Percentiles rank a stretch among this genome's conserved stretches.
These are phyloP conservation scores for Lemur catta DNA, from an alignment of 2,797 vertebrate species.

Conservation along the genomic window DNA sequence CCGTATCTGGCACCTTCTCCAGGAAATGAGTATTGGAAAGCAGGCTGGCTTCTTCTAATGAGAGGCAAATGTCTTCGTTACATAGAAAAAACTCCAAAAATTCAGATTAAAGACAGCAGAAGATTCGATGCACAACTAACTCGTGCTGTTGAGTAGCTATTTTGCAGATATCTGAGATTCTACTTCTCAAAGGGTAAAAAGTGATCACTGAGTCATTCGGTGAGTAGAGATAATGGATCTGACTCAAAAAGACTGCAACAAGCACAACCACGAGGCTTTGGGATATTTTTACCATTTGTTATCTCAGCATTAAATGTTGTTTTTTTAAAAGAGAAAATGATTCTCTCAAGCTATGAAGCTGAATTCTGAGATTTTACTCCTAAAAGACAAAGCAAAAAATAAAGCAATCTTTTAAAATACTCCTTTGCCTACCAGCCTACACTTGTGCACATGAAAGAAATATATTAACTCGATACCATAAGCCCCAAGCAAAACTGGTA, in stretches of 20 bases:
- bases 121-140: background rate
- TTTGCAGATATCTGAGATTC: background rate
- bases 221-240: background rate
- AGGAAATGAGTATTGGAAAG: background rate
- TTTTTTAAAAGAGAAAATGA: conserved; percentile 38
- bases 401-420: conserved; percentile 39
- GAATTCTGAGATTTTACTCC: conserved; percentile 48
- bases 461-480: conserved; percentile 35
- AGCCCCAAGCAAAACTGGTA: conserved; percentile 27
- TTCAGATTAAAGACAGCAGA: background rate
- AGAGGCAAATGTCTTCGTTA: background rate
- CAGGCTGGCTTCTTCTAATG: background rate
- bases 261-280: background rate
- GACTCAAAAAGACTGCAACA: background rate
- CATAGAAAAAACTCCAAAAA: background rate
- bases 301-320: conserved; percentile 33
- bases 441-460: background rate
- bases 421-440: background rate
- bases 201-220: background rate
- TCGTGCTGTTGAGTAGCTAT: background rate
- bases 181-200: background rate
- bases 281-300: conserved; percentile 49
- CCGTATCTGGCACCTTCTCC: background rate
- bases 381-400: conserved; percentile 25
- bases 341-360: conserved; percentile 15